phyloP scores from a whole-genome alignment of 2,888 invertebrate genomes.

The Monochamus alternatus region DNA sequence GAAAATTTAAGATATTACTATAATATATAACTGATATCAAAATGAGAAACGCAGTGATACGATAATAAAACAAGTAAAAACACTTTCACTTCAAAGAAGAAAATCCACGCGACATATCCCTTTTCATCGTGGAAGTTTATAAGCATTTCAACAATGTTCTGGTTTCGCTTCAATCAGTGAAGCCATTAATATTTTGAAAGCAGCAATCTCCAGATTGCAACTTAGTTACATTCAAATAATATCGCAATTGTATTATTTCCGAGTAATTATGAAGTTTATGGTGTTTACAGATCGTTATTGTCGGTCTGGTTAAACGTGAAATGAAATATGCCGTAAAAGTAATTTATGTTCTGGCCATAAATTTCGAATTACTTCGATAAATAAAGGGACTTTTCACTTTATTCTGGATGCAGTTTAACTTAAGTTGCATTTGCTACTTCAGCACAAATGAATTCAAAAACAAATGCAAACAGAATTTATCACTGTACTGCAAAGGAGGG shows the following conservation, averaged over 20 bases:
- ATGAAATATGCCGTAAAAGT: conserved; percentile 36
- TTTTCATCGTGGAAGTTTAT: too few relatives aligned
- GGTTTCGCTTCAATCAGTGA: neutral
- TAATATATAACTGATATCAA: too few relatives aligned
- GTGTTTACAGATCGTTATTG: conserved; percentile 35
- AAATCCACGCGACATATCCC: too few relatives aligned
- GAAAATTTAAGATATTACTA: too few relatives aligned
- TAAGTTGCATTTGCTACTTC: neutral
- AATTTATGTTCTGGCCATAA: conserved; percentile 34
- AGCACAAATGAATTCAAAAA: too few relatives aligned
- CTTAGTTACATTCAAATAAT: conserved; percentile 19
- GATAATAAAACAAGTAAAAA: too few relatives aligned
- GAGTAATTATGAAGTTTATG: conserved; percentile 36
- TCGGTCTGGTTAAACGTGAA: conserved; percentile 20
- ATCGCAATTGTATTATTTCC: conserved; percentile 28
- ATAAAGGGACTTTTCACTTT: conserved; percentile 28
- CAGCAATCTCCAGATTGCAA: neutral
- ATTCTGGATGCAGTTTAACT: neutral
- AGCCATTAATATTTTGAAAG: too few relatives aligned
- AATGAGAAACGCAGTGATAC: too few relatives aligned
- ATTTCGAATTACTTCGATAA: conserved; percentile 31
- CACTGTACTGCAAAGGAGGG: too few relatives aligned
- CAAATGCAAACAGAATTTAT: too few relatives aligned
- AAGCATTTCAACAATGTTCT: too few relatives aligned
- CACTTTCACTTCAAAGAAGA: too few relatives aligned